These are phyloP conservation scores for Pteropus alecto DNA, from an alignment of 2,113 vertebrate species.

Conservation along the genomic window DNA sequence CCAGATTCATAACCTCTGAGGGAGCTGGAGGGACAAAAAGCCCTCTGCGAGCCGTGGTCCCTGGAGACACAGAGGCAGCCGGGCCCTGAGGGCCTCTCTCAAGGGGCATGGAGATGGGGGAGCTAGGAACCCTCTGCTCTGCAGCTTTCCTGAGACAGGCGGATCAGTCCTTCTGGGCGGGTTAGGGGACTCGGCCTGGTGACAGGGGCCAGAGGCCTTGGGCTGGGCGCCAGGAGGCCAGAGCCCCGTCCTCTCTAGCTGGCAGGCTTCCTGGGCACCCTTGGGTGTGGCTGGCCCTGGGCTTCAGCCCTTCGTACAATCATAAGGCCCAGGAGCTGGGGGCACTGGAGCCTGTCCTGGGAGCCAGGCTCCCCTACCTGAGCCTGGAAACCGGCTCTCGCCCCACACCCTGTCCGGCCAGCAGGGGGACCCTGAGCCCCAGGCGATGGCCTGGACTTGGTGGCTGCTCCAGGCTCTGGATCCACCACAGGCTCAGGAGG, in stretches of 20 bases:
- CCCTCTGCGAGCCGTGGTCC: too few relatives aligned
- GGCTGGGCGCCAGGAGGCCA: neutral
- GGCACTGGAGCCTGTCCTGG: too few relatives aligned
- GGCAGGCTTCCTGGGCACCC: neutral
- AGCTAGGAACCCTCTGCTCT: neutral
- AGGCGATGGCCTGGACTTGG: neutral
- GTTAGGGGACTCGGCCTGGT: neutral
- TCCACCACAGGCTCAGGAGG: accelerated
- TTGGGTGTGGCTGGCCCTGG: neutral
- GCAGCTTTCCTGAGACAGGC: neutral
- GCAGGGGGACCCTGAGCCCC: conserved; percentile 69
- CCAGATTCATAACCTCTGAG: neutral
- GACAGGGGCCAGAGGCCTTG: too few relatives aligned
- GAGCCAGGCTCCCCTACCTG: too few relatives aligned
- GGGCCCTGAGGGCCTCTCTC: too few relatives aligned
- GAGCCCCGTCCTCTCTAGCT: neutral
- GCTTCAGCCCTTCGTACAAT: too few relatives aligned
- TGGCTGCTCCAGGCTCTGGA: neutral
- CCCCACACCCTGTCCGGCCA: neutral
- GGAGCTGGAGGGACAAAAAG: accelerated
- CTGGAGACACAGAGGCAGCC: too few relatives aligned
- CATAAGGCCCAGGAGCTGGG: too few relatives aligned
- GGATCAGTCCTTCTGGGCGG: neutral
- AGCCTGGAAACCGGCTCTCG: too few relatives aligned
- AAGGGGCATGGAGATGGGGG: too few relatives aligned